phyloP scores from a whole-genome alignment of 2,797 vertebrate genomes.

The Chaetophractus vellerosus region DNA sequence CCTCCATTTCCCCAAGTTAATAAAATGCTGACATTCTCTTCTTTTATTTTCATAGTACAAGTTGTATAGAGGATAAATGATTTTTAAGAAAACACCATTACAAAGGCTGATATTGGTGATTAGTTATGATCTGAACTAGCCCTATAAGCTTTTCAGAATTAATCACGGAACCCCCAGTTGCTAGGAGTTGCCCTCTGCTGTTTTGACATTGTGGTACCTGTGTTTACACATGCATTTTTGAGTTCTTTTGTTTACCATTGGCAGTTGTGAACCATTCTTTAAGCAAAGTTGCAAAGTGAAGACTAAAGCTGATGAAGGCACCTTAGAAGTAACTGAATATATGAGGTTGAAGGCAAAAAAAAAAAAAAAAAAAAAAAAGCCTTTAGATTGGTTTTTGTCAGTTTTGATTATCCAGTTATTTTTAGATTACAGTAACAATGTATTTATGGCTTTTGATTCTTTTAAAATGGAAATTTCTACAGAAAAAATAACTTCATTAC shows the following conservation, averaged over 20 bases:
- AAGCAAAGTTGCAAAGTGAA: slow-evolving; percentile 24
- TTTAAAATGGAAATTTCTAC: slow-evolving; percentile 52
- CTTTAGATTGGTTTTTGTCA: neutral
- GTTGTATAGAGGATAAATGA: neutral
- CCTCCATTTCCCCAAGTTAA: neutral
- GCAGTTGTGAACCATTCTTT: neutral
- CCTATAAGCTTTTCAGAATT: neutral
- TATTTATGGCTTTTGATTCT: slow-evolving; percentile 10
- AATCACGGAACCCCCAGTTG: neutral
- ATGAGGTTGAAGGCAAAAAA: neutral
- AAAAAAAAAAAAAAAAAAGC: neutral
- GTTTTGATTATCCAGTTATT: slow-evolving; percentile 52
- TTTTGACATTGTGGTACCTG: neutral
- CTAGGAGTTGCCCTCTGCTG: neutral
- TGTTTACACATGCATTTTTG: neutral
- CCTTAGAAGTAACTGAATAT: slow-evolving; percentile 24
- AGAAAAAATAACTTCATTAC: slow-evolving; percentile 50
- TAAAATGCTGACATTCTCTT: slow-evolving; percentile 20
- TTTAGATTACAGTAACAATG: neutral
- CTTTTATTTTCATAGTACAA: neutral
- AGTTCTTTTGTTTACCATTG: neutral
- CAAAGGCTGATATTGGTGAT: neutral
- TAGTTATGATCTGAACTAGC: neutral
- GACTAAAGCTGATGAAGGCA: neutral
- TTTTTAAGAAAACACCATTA: neutral